A percentile compares a stretch with the other conserved stretches of the same genome.
Conservation (phyloP, 2,888 invertebrate genomes). For the Phyllotreta cruciferae region DNA sequence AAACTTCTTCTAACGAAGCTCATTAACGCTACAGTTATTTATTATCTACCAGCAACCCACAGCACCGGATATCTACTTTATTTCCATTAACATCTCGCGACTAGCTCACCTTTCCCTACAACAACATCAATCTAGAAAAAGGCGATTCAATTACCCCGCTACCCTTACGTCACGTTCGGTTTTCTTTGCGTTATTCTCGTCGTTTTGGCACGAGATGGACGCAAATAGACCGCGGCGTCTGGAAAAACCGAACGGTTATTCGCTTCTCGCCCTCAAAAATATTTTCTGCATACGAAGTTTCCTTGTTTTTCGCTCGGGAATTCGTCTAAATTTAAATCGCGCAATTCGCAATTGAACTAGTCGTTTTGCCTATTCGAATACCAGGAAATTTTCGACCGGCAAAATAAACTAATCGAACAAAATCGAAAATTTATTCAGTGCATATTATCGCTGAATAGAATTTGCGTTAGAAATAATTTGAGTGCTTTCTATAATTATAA, state of each 20-base stretch:
- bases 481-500: too few species aligned
- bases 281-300: constrained; percentile 25
- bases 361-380: not conserved
- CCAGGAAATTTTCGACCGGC: too few species aligned
- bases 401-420: too few species aligned
- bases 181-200: constrained; percentile 15
- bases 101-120: not conserved
- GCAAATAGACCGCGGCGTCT: constrained; percentile 25
- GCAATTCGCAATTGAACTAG: not conserved
- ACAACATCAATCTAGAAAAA: constrained; percentile 24
- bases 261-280: constrained; percentile 6
- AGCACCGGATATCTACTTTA: constrained; percentile 9
- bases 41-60: too few species aligned
- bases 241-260: constrained; percentile 7
- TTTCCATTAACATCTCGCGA: constrained; percentile 10
- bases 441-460: too few species aligned
- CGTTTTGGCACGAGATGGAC: constrained; percentile 17
- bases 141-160: constrained; percentile 19
- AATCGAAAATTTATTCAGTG: too few species aligned
- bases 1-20: too few species aligned
- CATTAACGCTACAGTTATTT: too few species aligned
- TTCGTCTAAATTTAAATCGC: constrained; percentile 8
- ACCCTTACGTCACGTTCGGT: constrained; percentile 24
- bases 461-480: too few species aligned
- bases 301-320: constrained; percentile 11